Evolutionary conservation across 2,113 vertebrate genomes (phyloP), one percentile per base, ranked within the genome.

Genomic region (Callopanchax toddi): DNA sequence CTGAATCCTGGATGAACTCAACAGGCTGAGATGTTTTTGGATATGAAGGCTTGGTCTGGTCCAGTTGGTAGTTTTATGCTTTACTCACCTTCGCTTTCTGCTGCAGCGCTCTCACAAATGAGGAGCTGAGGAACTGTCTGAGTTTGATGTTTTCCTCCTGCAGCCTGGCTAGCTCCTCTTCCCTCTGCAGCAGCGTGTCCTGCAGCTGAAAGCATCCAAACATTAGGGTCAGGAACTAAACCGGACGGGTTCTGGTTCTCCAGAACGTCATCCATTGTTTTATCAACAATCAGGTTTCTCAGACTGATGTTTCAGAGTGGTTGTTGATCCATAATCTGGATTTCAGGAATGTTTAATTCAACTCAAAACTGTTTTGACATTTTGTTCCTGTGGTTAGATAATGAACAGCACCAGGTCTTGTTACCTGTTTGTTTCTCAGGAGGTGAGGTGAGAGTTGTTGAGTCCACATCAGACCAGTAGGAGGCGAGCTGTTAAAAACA

Each of bases 81-180:
- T 9, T 42, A 32, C 73, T 0, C 0, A 84, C 88, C 75, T 83
- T 66, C 0, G 66, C 75, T 5, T 67, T 83, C 54, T 94, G 92
- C 82, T 96, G 92, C 67, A 98, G 88, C 66, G 90, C 93, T 85
- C 93, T 96, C 53, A 97, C 92, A 71, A 94, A 90, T 5, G 95
- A 93, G 11, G 95, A 96, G 88, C 88, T 93, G 84, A 99, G 88
- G 87, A 97, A 98, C 64, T 94, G 89, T 78, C 93, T 90, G 29
- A 99, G 95, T 61, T 95, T 94, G 79, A 87, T 90, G 87, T 99
- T 99, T 82, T 98, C 97, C 61, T 96, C 94, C 37, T 98, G 96
- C 45, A 99, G 87, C 23, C 94, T 85, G 65, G 92, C 93, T 67
- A 99, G 92, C 87, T 98, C 94, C 85, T 97, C 96, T 80, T 99